phyloP scores from a whole-genome alignment of 2,797 vertebrate species.

The Rhinogobio ventralis region DNA sequence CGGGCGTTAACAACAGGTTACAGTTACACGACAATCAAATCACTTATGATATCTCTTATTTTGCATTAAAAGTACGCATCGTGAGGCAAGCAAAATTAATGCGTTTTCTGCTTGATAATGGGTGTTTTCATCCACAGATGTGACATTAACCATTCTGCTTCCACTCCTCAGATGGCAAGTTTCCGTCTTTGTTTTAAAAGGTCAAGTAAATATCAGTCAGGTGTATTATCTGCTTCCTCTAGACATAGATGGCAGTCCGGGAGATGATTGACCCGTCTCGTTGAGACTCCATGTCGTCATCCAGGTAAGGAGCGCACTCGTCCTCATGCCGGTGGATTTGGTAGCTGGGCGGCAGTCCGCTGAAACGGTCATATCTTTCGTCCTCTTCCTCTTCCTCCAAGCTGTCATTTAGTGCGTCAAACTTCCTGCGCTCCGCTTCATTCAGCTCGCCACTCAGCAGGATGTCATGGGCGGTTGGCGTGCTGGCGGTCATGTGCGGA shows the following conservation, averaged over 20 bases:
- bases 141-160: conserved; percentile 1
- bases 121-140: conserved; percentile 22
- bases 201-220: conserved; percentile 36
- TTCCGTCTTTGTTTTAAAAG: conserved; percentile 35
- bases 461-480: conserved; percentile 72
- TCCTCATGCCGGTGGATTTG: conserved; percentile 66
- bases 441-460: conserved; percentile 73
- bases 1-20: conserved; percentile 11
- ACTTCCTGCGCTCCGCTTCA: conserved; percentile 77
- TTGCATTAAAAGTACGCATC: neutral
- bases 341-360: conserved; percentile 67
- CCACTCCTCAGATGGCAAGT: neutral
- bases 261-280: conserved; percentile 90
- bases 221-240: conserved; percentile 36
- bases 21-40: conserved; percentile 23
- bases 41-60: conserved; percentile 6
- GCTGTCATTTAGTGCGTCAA: conserved; percentile 77
- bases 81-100: conserved; percentile 3
- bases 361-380: conserved; percentile 55
- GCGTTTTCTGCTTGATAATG: neutral
- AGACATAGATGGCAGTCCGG: conserved; percentile 88
- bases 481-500: conserved; percentile 60
- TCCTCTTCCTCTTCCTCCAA: conserved; percentile 74
- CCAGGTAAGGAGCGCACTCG: conserved; percentile 70
- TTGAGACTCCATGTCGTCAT: conserved; percentile 91